Evolutionary conservation across 2,888 invertebrate genomes (phyloP).

Genomic region (Spicauda simplicius): DNA sequence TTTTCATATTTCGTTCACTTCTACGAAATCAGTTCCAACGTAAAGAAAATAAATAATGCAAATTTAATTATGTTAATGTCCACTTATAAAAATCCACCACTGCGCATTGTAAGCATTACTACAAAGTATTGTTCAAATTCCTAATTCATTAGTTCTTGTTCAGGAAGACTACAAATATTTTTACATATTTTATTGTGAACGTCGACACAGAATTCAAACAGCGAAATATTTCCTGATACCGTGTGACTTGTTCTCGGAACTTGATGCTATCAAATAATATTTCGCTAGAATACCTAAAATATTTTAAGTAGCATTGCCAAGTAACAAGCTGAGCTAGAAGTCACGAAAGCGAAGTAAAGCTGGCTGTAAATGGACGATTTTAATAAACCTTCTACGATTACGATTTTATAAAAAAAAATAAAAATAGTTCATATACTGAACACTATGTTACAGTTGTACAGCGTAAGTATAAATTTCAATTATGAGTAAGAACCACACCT

Average conservation of each 20-base stretch:
- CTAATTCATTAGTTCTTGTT: not conserved
- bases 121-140: not conserved
- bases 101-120: too few relatives aligned
- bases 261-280: slow-evolving; percentile 60
- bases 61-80: too few relatives aligned
- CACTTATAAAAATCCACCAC: too few relatives aligned
- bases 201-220: slow-evolving; percentile 12
- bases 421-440: too few relatives aligned
- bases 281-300: slow-evolving; percentile 76
- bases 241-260: slow-evolving; percentile 49
- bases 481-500: too few relatives aligned
- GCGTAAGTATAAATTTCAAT: too few relatives aligned
- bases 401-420: slow-evolving; percentile 35
- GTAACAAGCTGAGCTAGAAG: slow-evolving; percentile 72
- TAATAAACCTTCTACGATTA: not conserved
- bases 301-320: slow-evolving; percentile 72
- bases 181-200: slow-evolving; percentile 13
- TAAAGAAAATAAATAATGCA: too few relatives aligned
- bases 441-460: too few relatives aligned
- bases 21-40: too few relatives aligned
- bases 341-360: slow-evolving; percentile 67
- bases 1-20: too few relatives aligned
- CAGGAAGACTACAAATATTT: not conserved
- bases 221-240: slow-evolving; percentile 32
- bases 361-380: slow-evolving; percentile 45